phyloP scores from a whole-genome alignment of 1,140 invertebrate species.

The Asbolus verrucosus region DNA sequence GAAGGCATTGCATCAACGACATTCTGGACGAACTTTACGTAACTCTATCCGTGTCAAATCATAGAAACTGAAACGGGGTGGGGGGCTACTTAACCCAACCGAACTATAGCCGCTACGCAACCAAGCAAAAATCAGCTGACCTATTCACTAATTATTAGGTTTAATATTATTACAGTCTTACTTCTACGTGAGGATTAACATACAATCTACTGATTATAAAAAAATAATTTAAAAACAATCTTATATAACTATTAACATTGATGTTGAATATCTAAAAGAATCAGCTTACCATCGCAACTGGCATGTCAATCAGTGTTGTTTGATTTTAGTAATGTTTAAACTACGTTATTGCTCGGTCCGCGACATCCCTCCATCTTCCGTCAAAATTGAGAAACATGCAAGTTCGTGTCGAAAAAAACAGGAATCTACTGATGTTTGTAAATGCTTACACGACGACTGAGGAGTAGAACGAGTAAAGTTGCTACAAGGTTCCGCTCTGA shows the following conservation, averaged over 20 bases:
- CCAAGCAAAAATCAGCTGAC: conserved; percentile 25
- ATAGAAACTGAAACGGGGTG: conserved; percentile 3
- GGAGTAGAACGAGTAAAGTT: conserved; percentile 14
- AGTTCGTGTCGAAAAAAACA: conserved; percentile 33
- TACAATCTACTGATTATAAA: conserved; percentile 42
- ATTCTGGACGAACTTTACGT: conserved; percentile 38
- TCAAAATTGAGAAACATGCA: conserved; percentile 31
- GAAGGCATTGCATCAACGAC: conserved; percentile 39
- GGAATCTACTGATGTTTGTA: conserved; percentile 5
- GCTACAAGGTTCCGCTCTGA: conserved; percentile 40
- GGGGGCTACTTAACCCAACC: conserved; percentile 17
- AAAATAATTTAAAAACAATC: conserved; percentile 47
- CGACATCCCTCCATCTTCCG: neutral
- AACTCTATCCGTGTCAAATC: conserved; percentile 21
- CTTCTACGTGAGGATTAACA: conserved; percentile 42
- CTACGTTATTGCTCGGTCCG: conserved; percentile 31
- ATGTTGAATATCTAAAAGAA: conserved; percentile 35
- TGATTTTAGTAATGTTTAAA: conserved; percentile 25
- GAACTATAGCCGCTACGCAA: conserved; percentile 34
- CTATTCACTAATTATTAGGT: conserved; percentile 30
- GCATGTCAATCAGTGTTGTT: conserved; percentile 25
- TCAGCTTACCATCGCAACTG: conserved; percentile 27
- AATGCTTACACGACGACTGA: conserved; percentile 33
- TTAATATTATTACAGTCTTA: conserved; percentile 41
- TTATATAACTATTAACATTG: conserved; percentile 43